Evolutionary conservation across 2,888 invertebrate species (phyloP), one percentile per base, ranked within the genome.

Genomic region (Lycocerus yunnanus): DNA sequence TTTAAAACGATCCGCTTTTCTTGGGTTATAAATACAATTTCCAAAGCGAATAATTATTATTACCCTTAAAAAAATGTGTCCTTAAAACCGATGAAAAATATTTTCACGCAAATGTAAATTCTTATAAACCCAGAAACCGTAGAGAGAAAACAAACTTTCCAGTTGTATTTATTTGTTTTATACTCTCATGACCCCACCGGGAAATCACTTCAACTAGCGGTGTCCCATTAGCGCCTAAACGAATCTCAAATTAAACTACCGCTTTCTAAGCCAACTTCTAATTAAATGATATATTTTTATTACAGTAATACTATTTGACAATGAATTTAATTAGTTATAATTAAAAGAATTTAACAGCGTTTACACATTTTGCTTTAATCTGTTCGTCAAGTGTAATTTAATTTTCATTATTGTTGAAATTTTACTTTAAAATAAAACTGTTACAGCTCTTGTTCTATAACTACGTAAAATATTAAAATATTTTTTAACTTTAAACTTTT

Each of bases 101-200:
- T 43, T 66, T 68, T 66, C 43, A 13, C 68, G 16, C 43, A 69
- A 71, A 66, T 69, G 66, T 69, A 72, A 75, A 72, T 72, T 69
- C 69, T 43, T 43, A 43, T 43, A 43, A 43, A n/a, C 43, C 6
- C 6, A 43, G 43, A 43, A 43, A 43, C 74, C 73, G 67, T 60
- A 69, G 60, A 66, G 66, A 79, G 82, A 83, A 83, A 80, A 80
- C 81, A 78, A 79, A 82, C 82, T 83, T 84, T 77, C 77, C 83
- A 82, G 81, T 82, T 81, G 82, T 83, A 84, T 84, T 85, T 84
- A 84, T 84, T 84, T 84, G 84, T 84, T 83, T 84, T 85, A 84
- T 84, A 83, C 83, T 82, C 82, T 82, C 84, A 83, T 83, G 83
- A 82, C 83, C 84, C 85, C 85, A 84, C 80, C 83, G 85, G 85